Evolutionary conservation across 2,797 vertebrate genomes (phyloP).

Genomic region (Spizella passerina): DNA sequence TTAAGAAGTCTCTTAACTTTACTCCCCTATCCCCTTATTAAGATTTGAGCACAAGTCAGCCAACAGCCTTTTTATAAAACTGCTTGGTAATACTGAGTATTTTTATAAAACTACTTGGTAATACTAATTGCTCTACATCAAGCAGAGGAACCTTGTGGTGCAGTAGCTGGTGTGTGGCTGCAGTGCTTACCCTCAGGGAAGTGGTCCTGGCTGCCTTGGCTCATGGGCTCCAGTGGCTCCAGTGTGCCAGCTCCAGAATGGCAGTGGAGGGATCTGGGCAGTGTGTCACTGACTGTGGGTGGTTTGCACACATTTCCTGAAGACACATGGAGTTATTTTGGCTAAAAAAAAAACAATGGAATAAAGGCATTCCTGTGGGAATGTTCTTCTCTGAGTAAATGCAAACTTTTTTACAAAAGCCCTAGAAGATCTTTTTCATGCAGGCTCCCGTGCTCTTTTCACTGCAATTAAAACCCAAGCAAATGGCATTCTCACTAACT

Average conservation of each 20-base stretch:
- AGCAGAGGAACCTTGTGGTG: background rate
- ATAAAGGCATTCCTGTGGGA: background rate
- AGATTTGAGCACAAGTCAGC: background rate
- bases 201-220: fast-evolving
- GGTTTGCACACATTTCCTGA: background rate
- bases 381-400: background rate
- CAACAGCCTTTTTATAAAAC: background rate
- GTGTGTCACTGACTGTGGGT: fast-evolving
- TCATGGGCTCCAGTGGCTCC: fast-evolving
- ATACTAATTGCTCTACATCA: background rate
- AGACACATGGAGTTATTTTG: background rate
- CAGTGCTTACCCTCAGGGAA: background rate
- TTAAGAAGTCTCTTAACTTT: background rate
- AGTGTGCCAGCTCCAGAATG: fast-evolving
- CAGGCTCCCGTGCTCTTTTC: background rate
- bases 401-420: background rate
- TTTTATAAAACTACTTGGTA: background rate
- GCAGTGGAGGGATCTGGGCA: fast-evolving
- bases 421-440: background rate
- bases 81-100: background rate
- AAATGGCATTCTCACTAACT: background rate
- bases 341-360: background rate
- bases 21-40: background rate
- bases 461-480: background rate
- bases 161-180: background rate